These are phyloP conservation scores for Caradrina clavipalpis DNA, from an alignment of 2,888 invertebrate genomes.

Conservation along the genomic window DNA sequence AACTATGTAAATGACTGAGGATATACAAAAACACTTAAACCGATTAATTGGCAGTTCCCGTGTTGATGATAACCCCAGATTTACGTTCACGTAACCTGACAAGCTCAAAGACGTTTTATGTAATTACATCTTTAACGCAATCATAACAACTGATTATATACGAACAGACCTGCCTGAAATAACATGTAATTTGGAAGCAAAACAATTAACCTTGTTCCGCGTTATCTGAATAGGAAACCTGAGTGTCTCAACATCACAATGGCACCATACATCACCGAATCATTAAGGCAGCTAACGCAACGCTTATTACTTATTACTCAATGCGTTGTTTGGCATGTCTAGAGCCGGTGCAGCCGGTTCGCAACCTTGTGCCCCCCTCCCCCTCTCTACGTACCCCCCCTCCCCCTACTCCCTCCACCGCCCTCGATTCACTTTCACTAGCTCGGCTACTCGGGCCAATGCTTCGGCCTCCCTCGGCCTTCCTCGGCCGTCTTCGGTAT, in stretches of 20 bases:
- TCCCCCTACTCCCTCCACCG: conserved; percentile 61
- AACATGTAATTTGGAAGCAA: conserved; percentile 51
- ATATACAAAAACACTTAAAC: neutral
- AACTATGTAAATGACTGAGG: no score
- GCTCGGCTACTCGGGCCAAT: conserved; percentile 73
- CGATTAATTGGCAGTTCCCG: neutral
- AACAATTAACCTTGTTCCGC: conserved; percentile 63
- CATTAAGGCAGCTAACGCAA: conserved; percentile 83
- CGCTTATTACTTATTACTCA: conserved; percentile 87
- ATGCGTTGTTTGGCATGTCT: conserved; percentile 85
- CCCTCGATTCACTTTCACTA: conserved; percentile 85
- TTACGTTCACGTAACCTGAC: conserved; percentile 30
- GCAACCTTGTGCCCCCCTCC: conserved; percentile 84
- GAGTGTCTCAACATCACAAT: conserved; percentile 72
- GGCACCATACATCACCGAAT: conserved; percentile 80
- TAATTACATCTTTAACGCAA: conserved; percentile 51
- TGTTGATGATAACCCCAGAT: neutral
- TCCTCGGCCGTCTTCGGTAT: conserved; percentile 75
- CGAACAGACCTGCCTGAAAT: conserved; percentile 38
- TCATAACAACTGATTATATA: conserved; percentile 52
- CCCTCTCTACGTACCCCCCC: conserved; percentile 52
- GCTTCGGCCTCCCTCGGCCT: conserved; percentile 73
- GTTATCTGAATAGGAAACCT: conserved; percentile 66
- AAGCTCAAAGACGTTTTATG: conserved; percentile 32
- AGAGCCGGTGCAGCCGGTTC: conserved; percentile 83